Base-by-base conservation (phyloP, 30 jellyfish, hydroid and myxozoan genomes). In the Hydra vulgaris region DNA sequence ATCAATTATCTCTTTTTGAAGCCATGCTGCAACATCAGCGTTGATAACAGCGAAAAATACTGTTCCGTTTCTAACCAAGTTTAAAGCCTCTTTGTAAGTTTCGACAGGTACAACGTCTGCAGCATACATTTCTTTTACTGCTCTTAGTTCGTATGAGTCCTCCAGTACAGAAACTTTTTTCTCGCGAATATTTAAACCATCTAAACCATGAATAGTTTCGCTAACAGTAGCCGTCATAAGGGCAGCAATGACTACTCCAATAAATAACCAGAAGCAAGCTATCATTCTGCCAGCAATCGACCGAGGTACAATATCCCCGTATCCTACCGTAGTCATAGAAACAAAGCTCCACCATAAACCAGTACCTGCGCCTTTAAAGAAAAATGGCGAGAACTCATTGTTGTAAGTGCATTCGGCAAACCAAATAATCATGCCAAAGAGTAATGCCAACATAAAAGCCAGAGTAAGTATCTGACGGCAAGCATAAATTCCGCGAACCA, bases 261-360 rank as follows among this genome's bases (percentile, higher is more conserved):
- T 25, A 8, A 73, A 21, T n/a, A 73, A 73, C 81, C 81, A 73
- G 8, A 73, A 73, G 3, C 23, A 25, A 1, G 81, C 81, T n/a
- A 73, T n/a, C 23, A 73, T 22, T 22, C 81, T 54, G 1, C 73
- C 81, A 18, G 26, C 26, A 17, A 23, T 21, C 5, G 81, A 73
- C 55, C 26, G 23, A 19, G 26, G 81, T n/a, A 25, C 17, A 7
- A 73, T 27, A 25, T 73, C 81, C 7, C 81, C 81, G 17, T 73
- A 73, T 7, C 81, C 81, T 21, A 73, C 81, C 18, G 81, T 73
- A n/a, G 81, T 73, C 81, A 73, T 73, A 66, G 81, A 73, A 22
- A 73, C 81, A 73, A 73, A n/a, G 17, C 81, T 73, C 81, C 81
- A 73, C 81, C 81, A 73, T n/a, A 73, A 27, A 27, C 56, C 55